Evolutionary conservation across 2,888 invertebrate species (phyloP).

Genomic region (Apodemia zela): DNA sequence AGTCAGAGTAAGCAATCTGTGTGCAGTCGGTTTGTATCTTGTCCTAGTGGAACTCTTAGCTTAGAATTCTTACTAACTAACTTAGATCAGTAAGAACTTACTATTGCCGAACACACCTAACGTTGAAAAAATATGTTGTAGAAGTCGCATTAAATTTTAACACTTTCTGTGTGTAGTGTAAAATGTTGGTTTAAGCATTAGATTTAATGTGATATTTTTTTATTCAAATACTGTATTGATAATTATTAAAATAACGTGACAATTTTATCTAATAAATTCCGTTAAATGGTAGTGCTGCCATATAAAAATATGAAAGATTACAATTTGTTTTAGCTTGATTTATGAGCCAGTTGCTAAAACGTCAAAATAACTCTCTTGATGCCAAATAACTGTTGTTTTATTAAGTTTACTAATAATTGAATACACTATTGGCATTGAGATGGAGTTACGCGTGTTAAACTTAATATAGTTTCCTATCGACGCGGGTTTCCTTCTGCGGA

Average conservation of each 20-base stretch:
- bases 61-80: no score
- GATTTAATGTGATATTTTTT: background rate
- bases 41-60: no score
- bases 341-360: slow-evolving; percentile 32
- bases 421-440: slow-evolving; percentile 51
- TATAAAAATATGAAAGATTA: slow-evolving; percentile 18
- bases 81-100: no score
- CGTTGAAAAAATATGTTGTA: no score
- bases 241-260: background rate
- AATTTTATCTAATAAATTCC: background rate
- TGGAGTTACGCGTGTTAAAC: slow-evolving; percentile 38
- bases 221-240: background rate
- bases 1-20: no score
- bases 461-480: slow-evolving; percentile 27
- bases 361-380: slow-evolving; percentile 71
- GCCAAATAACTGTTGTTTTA: slow-evolving; percentile 68
- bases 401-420: slow-evolving; percentile 41
- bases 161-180: background rate
- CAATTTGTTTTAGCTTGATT: slow-evolving; percentile 27
- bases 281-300: slow-evolving; percentile 5
- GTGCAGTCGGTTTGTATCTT: no score
- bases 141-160: no score
- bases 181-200: background rate
- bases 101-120: no score
- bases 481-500: slow-evolving; percentile 30